phyloP scores from a whole-genome alignment of 2,113 vertebrate species.

The Podilymbus podiceps region DNA sequence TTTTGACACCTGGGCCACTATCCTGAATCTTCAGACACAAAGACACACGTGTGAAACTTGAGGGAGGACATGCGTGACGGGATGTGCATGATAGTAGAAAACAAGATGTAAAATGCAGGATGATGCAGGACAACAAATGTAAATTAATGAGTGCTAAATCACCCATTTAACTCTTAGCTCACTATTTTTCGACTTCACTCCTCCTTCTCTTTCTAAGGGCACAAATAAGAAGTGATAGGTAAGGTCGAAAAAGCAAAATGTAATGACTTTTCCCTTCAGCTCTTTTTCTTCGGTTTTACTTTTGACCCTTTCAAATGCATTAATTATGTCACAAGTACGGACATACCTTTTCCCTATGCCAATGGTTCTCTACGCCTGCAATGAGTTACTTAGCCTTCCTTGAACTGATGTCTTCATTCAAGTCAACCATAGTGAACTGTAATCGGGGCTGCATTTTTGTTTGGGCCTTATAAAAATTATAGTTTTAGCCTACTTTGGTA shows the following conservation, averaged over 20 bases:
- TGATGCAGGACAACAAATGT: neutral
- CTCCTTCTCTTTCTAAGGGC: neutral
- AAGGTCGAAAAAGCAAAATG: neutral
- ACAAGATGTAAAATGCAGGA: neutral
- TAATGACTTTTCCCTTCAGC: neutral
- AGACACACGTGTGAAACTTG: neutral
- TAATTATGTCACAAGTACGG: neutral
- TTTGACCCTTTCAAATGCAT: neutral
- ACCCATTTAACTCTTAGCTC: neutral
- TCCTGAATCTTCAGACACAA: neutral
- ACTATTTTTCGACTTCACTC: neutral
- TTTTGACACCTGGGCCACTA: neutral
- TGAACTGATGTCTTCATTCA: neutral
- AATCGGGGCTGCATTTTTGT: neutral
- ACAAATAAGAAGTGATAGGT: neutral
- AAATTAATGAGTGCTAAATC: neutral
- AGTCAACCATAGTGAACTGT: neutral
- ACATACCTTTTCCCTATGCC: neutral
- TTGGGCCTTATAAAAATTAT: neutral
- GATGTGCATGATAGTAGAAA: neutral
- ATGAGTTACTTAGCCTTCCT: neutral
- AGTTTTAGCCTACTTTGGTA: neutral
- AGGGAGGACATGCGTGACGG: neutral
- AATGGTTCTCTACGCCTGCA: neutral
- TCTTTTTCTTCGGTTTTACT: neutral